Conservation (phyloP, 2,888 invertebrate species). For the Plebejus argus region DNA sequence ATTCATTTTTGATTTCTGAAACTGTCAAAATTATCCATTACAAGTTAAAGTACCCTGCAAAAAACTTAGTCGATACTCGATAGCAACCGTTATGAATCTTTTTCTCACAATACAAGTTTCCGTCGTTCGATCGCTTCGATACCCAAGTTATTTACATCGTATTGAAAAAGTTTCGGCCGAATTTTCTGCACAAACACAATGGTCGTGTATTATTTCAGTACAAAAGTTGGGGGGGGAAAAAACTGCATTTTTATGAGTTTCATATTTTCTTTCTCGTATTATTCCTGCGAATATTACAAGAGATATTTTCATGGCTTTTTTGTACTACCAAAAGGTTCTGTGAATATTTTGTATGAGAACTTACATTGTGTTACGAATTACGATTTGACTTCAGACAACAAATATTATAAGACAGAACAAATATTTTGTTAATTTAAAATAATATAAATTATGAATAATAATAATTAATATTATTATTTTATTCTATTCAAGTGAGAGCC, state of each 20-base stretch:
- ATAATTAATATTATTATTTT: too few relatives aligned
- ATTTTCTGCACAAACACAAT: slow-evolving; percentile 6
- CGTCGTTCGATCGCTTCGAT: background rate
- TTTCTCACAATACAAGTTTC: background rate
- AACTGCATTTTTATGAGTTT: slow-evolving; percentile 10
- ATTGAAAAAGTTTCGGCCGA: slow-evolving; percentile 6
- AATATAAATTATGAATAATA: too few relatives aligned
- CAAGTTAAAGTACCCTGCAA: background rate
- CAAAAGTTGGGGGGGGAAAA: background rate
- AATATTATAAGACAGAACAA: too few relatives aligned
- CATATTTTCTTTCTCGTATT: background rate
- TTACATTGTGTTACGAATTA: too few relatives aligned
- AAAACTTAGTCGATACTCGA: background rate
- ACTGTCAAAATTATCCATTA: background rate
- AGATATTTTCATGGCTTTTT: slow-evolving; percentile 1
- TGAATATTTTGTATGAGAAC: too few relatives aligned
- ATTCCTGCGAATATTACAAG: background rate
- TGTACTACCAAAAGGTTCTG: background rate
- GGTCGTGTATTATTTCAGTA: slow-evolving; percentile 10
- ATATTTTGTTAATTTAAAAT: too few relatives aligned
- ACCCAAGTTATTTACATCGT: slow-evolving; percentile 10
- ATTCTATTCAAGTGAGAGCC: too few relatives aligned
- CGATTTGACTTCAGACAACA: too few relatives aligned
- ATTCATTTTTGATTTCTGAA: too few relatives aligned
- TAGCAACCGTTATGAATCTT: background rate